Evolutionary conservation across 2,797 vertebrate species (phyloP), one percentile per base, ranked within the genome.

Genomic region (Chelon auratus): DNA sequence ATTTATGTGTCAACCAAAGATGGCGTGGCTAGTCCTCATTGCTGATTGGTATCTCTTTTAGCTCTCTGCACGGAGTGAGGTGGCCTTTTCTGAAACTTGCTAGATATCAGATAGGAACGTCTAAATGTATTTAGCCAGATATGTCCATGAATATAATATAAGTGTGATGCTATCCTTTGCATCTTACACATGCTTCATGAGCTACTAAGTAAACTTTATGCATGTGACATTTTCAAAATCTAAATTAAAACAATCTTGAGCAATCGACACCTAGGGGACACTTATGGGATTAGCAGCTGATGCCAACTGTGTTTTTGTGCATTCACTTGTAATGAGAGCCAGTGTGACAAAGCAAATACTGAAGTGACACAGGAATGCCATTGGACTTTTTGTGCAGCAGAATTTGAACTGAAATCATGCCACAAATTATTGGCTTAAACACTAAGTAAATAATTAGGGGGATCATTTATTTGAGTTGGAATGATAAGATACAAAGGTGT

Each of bases 1-100:
- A 70, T 78, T 9, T 72, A 4, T 54, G 30, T 66, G 33, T 26
- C 62, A 47, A 62, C 30, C 59, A 39, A 43, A 52, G 48, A n/a
- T 51, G 22, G 66, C 20, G 26, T 74, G 33, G 45, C 9, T 1
- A 17, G 14, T 71, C 3, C 57, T 9, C 18, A 60, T 14, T 37
- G 63, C 60, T 42, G 40, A 22, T 59, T 17, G 18, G 9, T 5
- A 63, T 59, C 60, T 14, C 30, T 45, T 64, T 48, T 3, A 65
- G 61, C 15, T 15, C 14, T 43, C 13, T 14, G 42, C 42, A 43
- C 6, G 4, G 14, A 43, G 14, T 2, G 17, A 43, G 42, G 2
- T 17, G 15, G 6, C 15, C 42, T 43, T 43, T 17, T 43, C 42
- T 43, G 14, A 15, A 3, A 43, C 15, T 43, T 6, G 56, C 2